Percentiles rank a stretch among this genome's conserved stretches.
These are phyloP conservation scores for Myotis vivesi DNA, from an alignment of 2,797 vertebrate genomes.

Conservation along the genomic window DNA sequence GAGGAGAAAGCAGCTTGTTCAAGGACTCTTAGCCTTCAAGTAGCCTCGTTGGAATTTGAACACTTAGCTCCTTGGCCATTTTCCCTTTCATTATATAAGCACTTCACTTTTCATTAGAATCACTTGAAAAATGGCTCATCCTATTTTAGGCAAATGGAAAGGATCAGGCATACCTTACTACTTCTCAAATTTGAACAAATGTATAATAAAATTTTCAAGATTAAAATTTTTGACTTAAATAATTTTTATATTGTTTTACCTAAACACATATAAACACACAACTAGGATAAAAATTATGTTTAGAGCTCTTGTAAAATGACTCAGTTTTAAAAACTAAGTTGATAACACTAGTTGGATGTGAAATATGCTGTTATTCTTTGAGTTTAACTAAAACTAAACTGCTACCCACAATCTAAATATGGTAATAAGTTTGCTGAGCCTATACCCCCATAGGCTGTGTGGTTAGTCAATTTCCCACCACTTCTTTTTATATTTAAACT, in stretches of 20 bases:
- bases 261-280: neutral
- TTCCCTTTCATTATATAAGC: neutral
- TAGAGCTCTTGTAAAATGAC: neutral
- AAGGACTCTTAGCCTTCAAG: neutral
- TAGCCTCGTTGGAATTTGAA: neutral
- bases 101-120: neutral
- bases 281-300: neutral
- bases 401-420: neutral
- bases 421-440: neutral
- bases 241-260: neutral
- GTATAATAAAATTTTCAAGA: neutral
- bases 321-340: neutral
- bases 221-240: neutral
- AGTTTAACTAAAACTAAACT: neutral
- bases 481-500: neutral
- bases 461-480: neutral
- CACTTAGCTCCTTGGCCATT: neutral
- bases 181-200: constrained; percentile 30
- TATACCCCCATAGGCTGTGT: fast-evolving
- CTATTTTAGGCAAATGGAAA: neutral
- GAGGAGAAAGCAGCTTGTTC: neutral
- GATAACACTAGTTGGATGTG: neutral
- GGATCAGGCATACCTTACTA: neutral
- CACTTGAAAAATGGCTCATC: neutral
- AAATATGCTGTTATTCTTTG: neutral